phyloP scores from a whole-genome alignment of 2,113 vertebrate species.

The Callaeas wilsoni region DNA sequence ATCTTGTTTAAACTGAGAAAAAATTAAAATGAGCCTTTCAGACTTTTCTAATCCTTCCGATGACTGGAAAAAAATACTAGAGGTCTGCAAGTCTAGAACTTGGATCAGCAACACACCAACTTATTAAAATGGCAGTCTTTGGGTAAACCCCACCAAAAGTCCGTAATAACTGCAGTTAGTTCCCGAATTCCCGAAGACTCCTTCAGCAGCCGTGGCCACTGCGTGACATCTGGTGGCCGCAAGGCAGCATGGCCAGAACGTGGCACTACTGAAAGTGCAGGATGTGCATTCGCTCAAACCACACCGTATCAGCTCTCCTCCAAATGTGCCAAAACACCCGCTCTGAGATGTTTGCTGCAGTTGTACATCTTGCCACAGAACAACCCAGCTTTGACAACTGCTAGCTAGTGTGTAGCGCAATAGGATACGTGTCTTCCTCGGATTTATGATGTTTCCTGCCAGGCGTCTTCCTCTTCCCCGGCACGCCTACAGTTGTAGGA shows the following conservation, averaged over 20 bases:
- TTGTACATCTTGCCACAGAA: background rate
- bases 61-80: background rate
- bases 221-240: constrained; percentile 6
- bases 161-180: background rate
- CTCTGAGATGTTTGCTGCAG: background rate
- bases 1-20: background rate
- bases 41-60: background rate
- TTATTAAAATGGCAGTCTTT: background rate
- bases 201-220: background rate
- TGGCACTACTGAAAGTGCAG: background rate
- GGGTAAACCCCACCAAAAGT: background rate
- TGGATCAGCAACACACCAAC: background rate
- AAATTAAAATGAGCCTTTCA: background rate
- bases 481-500: fast-evolving
- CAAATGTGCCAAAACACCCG: fast-evolving
- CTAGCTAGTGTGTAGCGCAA: background rate
- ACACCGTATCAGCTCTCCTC: background rate
- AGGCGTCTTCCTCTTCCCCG: fast-evolving
- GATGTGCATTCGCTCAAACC: fast-evolving
- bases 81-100: background rate
- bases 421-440: background rate
- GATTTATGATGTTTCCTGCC: fast-evolving
- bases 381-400: background rate
- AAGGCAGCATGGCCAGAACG: background rate
- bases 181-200: background rate